A percentile compares a stretch with the other conserved stretches of the same genome.
These are phyloP conservation scores for Mus spicilegus DNA, from an alignment of 2,113 vertebrate genomes.

Conservation along the genomic window DNA sequence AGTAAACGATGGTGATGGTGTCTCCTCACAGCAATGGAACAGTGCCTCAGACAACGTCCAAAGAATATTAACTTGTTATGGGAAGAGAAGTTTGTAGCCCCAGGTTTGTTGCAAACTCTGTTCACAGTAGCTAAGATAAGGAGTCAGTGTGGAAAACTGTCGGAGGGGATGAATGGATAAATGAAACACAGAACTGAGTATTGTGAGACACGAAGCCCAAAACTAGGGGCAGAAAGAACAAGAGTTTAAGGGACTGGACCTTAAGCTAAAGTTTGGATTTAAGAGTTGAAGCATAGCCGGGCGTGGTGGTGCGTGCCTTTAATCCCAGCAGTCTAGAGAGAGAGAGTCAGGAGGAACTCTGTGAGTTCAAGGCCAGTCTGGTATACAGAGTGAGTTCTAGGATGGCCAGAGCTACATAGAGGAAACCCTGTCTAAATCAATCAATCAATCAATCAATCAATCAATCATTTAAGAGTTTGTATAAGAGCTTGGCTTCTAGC, in stretches of 20 bases:
- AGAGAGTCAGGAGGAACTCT: too few species aligned
- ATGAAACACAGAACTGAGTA: neutral
- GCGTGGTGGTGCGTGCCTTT: too few species aligned
- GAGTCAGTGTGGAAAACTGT: neutral
- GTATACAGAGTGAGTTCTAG: too few species aligned
- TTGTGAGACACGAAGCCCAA: neutral
- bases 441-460: too few species aligned
- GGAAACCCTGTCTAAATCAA: too few species aligned
- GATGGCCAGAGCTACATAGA: too few species aligned
- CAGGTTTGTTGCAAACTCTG: neutral
- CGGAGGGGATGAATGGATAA: neutral
- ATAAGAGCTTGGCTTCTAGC: neutral
- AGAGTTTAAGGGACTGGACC: neutral
- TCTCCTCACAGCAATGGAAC: neutral
- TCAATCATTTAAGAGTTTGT: neutral
- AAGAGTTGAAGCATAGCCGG: neutral
- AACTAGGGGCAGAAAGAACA: neutral
- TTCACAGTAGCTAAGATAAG: neutral
- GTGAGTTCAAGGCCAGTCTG: too few species aligned
- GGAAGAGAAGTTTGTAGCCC: neutral
- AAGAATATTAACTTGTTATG: neutral
- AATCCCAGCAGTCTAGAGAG: neutral
- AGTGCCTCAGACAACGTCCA: neutral
- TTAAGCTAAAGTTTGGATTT: neutral
- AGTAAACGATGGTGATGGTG: neutral